Evolutionary conservation across 2,797 vertebrate genomes (phyloP), one percentile per base, ranked within the genome.

Genomic region (Crocidura indochinensis): DNA sequence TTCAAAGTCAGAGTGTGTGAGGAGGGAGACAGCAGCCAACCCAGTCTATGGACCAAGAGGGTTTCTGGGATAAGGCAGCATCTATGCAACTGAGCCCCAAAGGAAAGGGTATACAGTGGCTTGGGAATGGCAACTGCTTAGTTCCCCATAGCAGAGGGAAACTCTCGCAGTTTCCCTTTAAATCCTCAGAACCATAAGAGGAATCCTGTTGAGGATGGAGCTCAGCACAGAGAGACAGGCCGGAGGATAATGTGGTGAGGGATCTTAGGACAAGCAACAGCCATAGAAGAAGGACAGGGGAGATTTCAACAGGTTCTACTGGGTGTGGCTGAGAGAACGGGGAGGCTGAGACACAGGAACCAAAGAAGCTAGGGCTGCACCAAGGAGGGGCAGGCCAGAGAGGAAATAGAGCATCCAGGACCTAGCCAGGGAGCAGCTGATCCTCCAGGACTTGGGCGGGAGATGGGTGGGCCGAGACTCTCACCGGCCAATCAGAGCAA

Each of bases 61-160:
- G 15, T 2, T 4, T 65, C 78, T 31, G 19, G 44, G 72, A 73
- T 46, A 44, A 69, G 84, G 27, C 6, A 7, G 27, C 44, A 49
- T 49, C 26, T 71, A 87, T 78, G 67, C 64, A 68, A 38, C 6
- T 68, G 72, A 84, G 24, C 47, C 47, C 12, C 68, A 65, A 88
- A 51, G n/a, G 60, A n/a, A 53, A 29, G 20, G 6, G 31, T 22
- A 10, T 65, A 27, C 4, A 60, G 4, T 44, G 8, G 22, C 2
- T 8, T 8, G 73, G 17, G n/a, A 65, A 80, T 27, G 12, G 65
- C n/a, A 20, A 79, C 31, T n/a, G n/a, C 12, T 20, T n/a, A 3
- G 53, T 38, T 44, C 38, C 69, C 69, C 10, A 15, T 46, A 24
- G 31, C 31, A 44, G 19, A 8, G 19, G 31, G 44, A 38, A 38